Evolutionary conservation across 1,140 invertebrate species (phyloP), one percentile per base, ranked within the genome.

Genomic region (Cepaea nemoralis): DNA sequence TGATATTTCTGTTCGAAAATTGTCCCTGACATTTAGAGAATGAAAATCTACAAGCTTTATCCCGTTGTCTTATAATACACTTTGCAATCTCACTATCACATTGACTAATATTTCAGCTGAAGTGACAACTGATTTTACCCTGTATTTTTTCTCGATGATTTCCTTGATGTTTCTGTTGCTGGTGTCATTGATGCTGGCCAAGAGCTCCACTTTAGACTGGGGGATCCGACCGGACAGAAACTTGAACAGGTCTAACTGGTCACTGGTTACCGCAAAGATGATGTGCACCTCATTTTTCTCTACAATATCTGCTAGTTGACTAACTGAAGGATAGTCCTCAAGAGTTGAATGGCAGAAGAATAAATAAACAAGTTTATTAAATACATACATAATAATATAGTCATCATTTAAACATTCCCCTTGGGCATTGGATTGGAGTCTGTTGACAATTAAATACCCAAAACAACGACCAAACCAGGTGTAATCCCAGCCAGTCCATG

Each of bases 311-410:
- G 92, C 91, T 42, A 95, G 92, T 88, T 99, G 91, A 48, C 97
- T 97, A 80, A 99, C 96, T 69, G 97, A 99, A 0, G 98, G 98
- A 92, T 99, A 99, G 91, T 99, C 98, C 92, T 98, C 86, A 73
- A 85, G 84, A 76, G 79, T 22, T 66, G 33, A 2, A 22, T 39
- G 37, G 24, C 22, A 40, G 10, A 45, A 69, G 22, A 12, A 69
- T 3, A 5, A 66, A 27, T n/a, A n/a, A 66, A 66, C 10, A 55
- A n/a, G 14, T 55, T 14, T 55, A 55, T 55, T 55, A 16, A 16
- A n/a, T 16, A 55, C n/a, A 16, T 55, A 55, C n/a, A 55, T 55
- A 55, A 55, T 16, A 14, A 55, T 16, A 55, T n/a, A n/a, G n/a
- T n/a, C n/a, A n/a, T n/a, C n/a, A n/a, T n/a, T n/a, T 55, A 55